Evolutionary conservation across 2,113 vertebrate genomes (phyloP), one percentile per base, ranked within the genome.

Genomic region (Philantomba maxwellii): DNA sequence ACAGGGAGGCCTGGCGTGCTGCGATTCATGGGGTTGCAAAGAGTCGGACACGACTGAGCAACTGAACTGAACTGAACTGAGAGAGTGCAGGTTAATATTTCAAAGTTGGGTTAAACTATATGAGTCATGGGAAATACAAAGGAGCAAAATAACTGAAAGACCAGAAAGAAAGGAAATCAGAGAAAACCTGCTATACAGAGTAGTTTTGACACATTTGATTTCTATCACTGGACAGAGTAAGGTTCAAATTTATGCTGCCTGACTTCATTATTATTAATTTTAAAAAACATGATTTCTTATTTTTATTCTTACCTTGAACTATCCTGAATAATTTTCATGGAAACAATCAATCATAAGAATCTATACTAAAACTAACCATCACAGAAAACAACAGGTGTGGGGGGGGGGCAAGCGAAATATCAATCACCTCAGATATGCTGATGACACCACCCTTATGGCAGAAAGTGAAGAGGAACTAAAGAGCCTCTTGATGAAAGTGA

Each of bases 11-110:
- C 4, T 58, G 57, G 23, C 3, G 9, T 58, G 23, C 57, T 58
- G 9, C 0, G 2, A 5, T 11, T 58, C 23, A 58, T 26, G 4
- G 10, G 9, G 10, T 58, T 0, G 1, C 57, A 58, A 25, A 57
- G 23, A 58, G 23, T 58, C 3, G 4, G 57, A 58, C 57, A 58
- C 0, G 0, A 25, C 57, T 26, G 57, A 58, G 23, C 0, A 4
- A 57, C 55, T 57, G 23, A 57, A 57, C 3, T 58, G 23, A 57
- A 57, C 23, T 57, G 55, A 57, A 57, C 55, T 57, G 55, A 16
- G 6, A 96, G 36, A 30, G 47, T 33, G 49, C 33, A n/a, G 19
- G 33, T 66, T 64, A 77, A n/a, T 57, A 43, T 47, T 53, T 77
- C 7, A 88, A 78, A 88, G 14, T 58, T 77, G 28, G 2, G 1